phyloP scores from a whole-genome alignment of 2,797 vertebrate species.

The Syncerus caffer region DNA sequence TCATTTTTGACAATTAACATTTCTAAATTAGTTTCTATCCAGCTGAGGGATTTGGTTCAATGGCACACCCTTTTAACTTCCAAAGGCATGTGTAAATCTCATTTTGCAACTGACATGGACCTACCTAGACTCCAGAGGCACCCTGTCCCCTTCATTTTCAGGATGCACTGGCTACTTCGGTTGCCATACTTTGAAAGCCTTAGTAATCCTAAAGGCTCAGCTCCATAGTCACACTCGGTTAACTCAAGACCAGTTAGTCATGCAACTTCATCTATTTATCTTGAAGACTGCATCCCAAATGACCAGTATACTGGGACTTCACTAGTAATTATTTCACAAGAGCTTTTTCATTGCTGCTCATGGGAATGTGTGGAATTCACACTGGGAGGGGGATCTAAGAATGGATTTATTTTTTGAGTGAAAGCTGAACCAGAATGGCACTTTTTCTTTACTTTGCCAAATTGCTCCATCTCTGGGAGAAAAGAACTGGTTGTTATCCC shows the following conservation, averaged over 20 bases:
- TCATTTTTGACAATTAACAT: background rate
- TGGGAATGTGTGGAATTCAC: slow-evolving; percentile 15
- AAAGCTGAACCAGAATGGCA: background rate
- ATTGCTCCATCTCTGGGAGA: background rate
- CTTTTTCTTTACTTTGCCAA: background rate
- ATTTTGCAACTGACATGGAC: background rate
- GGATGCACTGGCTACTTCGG: background rate
- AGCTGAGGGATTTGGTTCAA: background rate
- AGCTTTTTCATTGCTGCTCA: background rate
- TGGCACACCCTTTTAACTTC: background rate
- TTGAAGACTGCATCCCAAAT: background rate
- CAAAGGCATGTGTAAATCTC: background rate
- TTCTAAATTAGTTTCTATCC: background rate
- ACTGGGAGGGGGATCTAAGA: background rate
- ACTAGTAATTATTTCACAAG: background rate
- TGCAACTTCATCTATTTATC: background rate
- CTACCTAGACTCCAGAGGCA: background rate
- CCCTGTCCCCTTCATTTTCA: background rate
- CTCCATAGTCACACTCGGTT: background rate
- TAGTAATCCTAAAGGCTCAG: background rate
- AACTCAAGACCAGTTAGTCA: slow-evolving; percentile 10
- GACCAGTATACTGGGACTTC: background rate
- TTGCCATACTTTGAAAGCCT: background rate
- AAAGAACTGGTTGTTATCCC: background rate
- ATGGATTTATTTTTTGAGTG: background rate